Evolutionary conservation across 2,113 vertebrate genomes (phyloP).

Genomic region (Upupa epops): DNA sequence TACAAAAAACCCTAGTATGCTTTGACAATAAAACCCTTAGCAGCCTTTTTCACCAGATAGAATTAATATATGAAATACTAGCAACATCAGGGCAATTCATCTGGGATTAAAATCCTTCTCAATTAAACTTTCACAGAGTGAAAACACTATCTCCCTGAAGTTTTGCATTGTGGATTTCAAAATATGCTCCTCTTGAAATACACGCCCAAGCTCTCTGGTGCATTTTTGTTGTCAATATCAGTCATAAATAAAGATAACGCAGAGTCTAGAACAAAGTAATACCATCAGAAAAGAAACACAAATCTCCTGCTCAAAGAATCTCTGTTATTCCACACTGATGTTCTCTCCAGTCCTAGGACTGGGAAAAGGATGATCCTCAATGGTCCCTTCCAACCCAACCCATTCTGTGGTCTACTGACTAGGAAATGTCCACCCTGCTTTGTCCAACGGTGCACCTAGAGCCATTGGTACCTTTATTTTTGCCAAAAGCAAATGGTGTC

Average conservation of each 20-base stretch:
- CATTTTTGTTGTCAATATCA: slow-evolving; percentile 42
- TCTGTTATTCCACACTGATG: not conserved
- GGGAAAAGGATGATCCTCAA: not conserved
- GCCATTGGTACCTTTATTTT: not conserved
- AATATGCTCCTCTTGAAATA: slow-evolving; percentile 1
- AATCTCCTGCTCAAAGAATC: not conserved
- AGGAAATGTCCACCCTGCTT: not conserved
- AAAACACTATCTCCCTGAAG: not conserved
- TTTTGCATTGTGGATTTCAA: slow-evolving; percentile 54
- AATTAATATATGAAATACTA: not conserved
- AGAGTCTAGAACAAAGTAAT: slow-evolving; percentile 18
- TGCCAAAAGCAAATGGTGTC: not conserved
- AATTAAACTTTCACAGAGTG: slow-evolving; percentile 40
- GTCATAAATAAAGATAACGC: slow-evolving; percentile 62
- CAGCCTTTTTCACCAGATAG: not conserved
- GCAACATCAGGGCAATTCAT: slow-evolving; percentile 28
- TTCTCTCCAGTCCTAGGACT: not conserved
- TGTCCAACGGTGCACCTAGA: not conserved
- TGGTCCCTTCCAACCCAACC: not conserved
- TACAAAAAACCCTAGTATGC: not conserved
- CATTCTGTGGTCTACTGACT: not conserved
- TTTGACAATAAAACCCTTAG: not conserved
- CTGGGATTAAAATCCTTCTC: not conserved
- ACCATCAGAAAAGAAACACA: not conserved
- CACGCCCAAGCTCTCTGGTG: not conserved